Base-by-base conservation (phyloP, 1,140 invertebrate genomes). In the Melanaphis sacchari region DNA sequence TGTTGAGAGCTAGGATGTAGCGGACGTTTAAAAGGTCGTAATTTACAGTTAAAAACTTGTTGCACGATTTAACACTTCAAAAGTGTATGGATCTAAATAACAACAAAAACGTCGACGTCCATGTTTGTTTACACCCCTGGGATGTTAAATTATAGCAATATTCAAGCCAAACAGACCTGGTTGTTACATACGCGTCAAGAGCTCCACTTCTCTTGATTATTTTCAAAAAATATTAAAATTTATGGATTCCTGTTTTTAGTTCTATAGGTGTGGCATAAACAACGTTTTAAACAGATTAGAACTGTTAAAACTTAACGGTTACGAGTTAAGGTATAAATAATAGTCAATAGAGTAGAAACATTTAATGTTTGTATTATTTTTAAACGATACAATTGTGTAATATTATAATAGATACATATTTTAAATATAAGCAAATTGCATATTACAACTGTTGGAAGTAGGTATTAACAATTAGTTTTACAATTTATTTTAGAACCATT, bases 11-110 rank as follows among this genome's bases (percentile, higher is more conserved):
- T 54, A 38, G 21, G n/a, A 49, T 36, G n/a, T 26, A 89, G 36
- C n/a, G n/a, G 88, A 89, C 88, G 36, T 89, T 89, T 54, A 54
- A 89, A 89, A 89, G 36, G 88, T 54, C 88, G 88, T 89, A 89
- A 89, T 89, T 89, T 89, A 89, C 46, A 24, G 49, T 89, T 54
- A 36, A 26, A 89, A 89, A 89, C 88, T 89, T 89, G 88, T 89
- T 89, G 88, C 49, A 24, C 88, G 88, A 54, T 89, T 89, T 54
- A 54, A 89, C 46, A 36, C 46, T 54, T 54, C 88, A 89, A 89
- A 89, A 89, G 88, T 26, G 49, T 54, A 52, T 52, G 36, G 36
- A 89, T 89, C 88, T 89, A 89, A 89, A 89, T 54, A 89, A 89
- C 88, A 89, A 89, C 88, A 54, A 54, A 89, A 89, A 89, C 49